These are phyloP conservation scores for Acanthopleura granulata DNA, from an alignment of 2,888 invertebrate genomes.

Conservation along the genomic window DNA sequence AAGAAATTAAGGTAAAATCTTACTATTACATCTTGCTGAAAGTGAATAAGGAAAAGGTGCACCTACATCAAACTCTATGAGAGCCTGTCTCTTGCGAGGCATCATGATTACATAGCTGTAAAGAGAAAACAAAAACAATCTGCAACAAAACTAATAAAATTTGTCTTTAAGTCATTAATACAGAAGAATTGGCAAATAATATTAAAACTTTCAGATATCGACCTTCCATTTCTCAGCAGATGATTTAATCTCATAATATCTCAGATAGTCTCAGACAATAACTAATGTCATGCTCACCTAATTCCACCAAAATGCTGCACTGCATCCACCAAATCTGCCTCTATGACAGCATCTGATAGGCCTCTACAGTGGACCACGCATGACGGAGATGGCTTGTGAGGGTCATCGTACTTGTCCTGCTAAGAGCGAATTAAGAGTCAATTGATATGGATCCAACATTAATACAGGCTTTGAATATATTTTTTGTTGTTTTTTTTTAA, in stretches of 20 bases:
- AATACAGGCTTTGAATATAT: too few relatives aligned
- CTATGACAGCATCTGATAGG: slow-evolving; percentile 68
- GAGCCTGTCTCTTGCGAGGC: slow-evolving; percentile 65
- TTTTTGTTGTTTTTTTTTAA: too few relatives aligned
- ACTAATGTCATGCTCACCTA: slow-evolving; percentile 42
- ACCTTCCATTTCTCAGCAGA: neutral
- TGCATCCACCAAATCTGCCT: slow-evolving; percentile 71
- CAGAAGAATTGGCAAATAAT: too few relatives aligned
- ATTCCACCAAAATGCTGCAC: slow-evolving; percentile 71
- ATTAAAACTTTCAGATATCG: too few relatives aligned
- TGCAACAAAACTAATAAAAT: too few relatives aligned
- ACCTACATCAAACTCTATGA: slow-evolving; percentile 66
- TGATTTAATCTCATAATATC: too few relatives aligned
- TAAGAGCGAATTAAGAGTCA: slow-evolving; percentile 42
- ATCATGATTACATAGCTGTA: slow-evolving; percentile 65
- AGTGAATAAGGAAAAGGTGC: neutral
- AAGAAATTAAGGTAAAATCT: too few relatives aligned
- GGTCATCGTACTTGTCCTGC: slow-evolving; percentile 54
- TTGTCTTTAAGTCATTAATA: too few relatives aligned
- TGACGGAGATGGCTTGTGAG: slow-evolving; percentile 70
- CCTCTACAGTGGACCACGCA: slow-evolving; percentile 72
- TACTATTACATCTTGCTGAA: too few relatives aligned
- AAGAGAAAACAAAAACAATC: slow-evolving; percentile 27
- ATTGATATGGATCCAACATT: too few relatives aligned
- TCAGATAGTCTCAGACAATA: too few relatives aligned